These are phyloP conservation scores for Geotrypetes seraphini DNA, from an alignment of 2,797 vertebrate genomes.

Conservation along the genomic window DNA sequence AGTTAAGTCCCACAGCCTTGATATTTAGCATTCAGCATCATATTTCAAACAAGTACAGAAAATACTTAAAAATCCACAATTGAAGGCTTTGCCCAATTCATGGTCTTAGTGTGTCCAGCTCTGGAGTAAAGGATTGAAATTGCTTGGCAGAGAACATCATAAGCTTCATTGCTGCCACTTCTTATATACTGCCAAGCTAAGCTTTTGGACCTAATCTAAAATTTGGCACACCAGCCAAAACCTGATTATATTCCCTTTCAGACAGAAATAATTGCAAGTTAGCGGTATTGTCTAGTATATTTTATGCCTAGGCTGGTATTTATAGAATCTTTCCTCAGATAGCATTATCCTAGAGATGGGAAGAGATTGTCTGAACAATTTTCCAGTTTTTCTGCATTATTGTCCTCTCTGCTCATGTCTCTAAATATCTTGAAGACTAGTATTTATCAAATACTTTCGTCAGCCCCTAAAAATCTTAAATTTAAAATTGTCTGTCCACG, in stretches of 20 bases:
- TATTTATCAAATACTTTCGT: too few species aligned
- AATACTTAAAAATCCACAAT: neutral
- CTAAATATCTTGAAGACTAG: too few species aligned
- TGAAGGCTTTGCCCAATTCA: slow-evolving; percentile 10
- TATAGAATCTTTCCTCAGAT: too few species aligned
- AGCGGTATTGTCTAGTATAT: slow-evolving; percentile 64
- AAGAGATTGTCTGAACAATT: too few species aligned
- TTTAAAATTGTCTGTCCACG: too few species aligned
- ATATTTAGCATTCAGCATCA: slow-evolving; percentile 1
- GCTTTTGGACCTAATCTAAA: slow-evolving; percentile 70
- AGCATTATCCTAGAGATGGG: too few species aligned
- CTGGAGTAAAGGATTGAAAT: slow-evolving; percentile 18
- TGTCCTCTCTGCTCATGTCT: too few species aligned
- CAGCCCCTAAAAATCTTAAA: too few species aligned
- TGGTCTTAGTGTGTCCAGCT: slow-evolving; percentile 15
- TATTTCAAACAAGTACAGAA: slow-evolving; percentile 8
- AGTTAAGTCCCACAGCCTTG: slow-evolving; percentile 3
- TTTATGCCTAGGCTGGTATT: too few species aligned
- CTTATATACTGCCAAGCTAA: slow-evolving; percentile 67
- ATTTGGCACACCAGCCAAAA: slow-evolving; percentile 68
- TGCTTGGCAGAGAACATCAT: slow-evolving; percentile 66
- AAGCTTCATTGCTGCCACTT: slow-evolving; percentile 74
- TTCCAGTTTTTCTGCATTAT: too few species aligned
- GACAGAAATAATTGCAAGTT: slow-evolving; percentile 55
- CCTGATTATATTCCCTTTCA: slow-evolving; percentile 63